Conservation (phyloP, 2,113 vertebrate genomes). For the Cyanistes caeruleus region DNA sequence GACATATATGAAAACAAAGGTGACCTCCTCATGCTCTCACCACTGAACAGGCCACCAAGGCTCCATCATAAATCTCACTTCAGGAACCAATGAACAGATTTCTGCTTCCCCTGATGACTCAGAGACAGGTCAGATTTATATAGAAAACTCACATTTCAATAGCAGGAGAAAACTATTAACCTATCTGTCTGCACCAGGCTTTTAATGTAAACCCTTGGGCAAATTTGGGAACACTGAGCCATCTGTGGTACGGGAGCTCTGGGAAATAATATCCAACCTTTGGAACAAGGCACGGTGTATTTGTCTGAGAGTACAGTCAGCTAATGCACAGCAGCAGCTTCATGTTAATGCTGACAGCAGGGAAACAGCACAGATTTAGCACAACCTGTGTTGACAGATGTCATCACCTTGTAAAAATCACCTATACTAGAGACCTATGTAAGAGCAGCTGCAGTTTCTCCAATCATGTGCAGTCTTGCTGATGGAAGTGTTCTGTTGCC, state of each 20-base stretch:
- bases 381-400: neutral
- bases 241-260: neutral
- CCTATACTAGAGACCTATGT: neutral
- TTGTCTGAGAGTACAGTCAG: neutral
- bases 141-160: neutral
- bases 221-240: neutral
- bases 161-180: neutral
- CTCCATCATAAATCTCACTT: neutral
- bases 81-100: neutral
- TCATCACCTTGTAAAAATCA: constrained; percentile 32
- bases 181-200: neutral
- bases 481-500: neutral
- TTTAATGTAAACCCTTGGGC: neutral
- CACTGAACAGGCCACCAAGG: neutral
- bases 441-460: neutral
- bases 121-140: neutral
- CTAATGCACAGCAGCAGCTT: neutral
- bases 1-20: neutral
- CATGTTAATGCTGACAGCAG: neutral
- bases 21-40: neutral
- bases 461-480: neutral
- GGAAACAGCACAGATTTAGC: neutral
- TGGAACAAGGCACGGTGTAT: neutral
- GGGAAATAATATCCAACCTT: neutral
- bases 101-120: neutral